phyloP scores from a whole-genome alignment of 2,113 vertebrate species.

The Tetraodon nigroviridis region DNA sequence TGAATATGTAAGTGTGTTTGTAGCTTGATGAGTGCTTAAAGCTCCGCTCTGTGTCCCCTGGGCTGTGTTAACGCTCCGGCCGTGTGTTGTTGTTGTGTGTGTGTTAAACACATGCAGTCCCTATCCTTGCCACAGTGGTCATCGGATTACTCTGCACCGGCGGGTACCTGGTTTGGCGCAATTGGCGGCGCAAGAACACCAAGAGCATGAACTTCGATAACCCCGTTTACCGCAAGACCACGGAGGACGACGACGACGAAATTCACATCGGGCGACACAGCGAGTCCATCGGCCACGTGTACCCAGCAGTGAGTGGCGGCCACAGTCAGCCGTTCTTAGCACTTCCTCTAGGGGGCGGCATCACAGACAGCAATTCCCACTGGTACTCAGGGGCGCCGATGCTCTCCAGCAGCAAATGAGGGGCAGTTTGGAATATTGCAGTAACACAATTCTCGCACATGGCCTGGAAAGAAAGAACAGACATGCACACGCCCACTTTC shows the following conservation, averaged over 20 bases:
- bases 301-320: slow-evolving; percentile 90
- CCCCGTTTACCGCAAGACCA: slow-evolving; percentile 96
- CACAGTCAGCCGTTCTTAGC: slow-evolving; percentile 74
- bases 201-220: slow-evolving; percentile 99
- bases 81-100: slow-evolving; percentile 76
- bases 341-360: slow-evolving; percentile 70
- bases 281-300: slow-evolving; percentile 91
- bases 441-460: slow-evolving; percentile 23
- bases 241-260: slow-evolving; percentile 93
- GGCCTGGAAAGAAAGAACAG: slow-evolving; percentile 41
- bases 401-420: slow-evolving; percentile 72
- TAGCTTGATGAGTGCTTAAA: slow-evolving; percentile 56
- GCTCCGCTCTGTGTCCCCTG: slow-evolving; percentile 70
- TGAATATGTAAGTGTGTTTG: slow-evolving; percentile 12
- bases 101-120: slow-evolving; percentile 82
- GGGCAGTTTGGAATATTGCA: slow-evolving; percentile 2
- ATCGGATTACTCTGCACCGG: slow-evolving; percentile 87
- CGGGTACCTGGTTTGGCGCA: slow-evolving; percentile 96
- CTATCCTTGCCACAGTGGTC: slow-evolving; percentile 85
- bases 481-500: slow-evolving; percentile 29
- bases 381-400: slow-evolving; percentile 77
- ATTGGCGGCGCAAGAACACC: slow-evolving; percentile 97
- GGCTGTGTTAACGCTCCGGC: slow-evolving; percentile 79
- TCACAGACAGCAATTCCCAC: slow-evolving; percentile 75
- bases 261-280: slow-evolving; percentile 91